Evolutionary conservation across 53 echinoderm and acorn worm species (phyloP).

Genomic region (Patiria pectinifera): DNA sequence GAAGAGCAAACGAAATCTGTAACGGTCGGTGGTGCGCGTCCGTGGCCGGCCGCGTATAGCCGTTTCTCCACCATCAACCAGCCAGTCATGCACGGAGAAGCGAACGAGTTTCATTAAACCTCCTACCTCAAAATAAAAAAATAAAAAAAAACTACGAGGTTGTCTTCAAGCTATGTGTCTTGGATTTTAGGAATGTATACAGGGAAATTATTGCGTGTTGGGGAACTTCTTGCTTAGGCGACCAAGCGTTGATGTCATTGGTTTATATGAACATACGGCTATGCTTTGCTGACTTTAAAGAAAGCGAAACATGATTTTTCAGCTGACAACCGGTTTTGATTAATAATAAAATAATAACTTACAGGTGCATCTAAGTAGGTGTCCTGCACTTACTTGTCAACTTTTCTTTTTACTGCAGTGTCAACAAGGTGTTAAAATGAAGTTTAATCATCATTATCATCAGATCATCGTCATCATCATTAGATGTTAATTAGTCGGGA

Average conservation of each 20-base stretch:
- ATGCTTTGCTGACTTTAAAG: not conserved
- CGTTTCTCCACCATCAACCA: conserved; percentile 41
- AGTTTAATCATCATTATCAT: not conserved
- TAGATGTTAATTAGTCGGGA: not conserved
- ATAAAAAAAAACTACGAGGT: not conserved
- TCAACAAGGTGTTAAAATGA: not conserved
- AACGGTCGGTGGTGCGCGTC: conserved; percentile 44
- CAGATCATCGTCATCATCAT: not conserved
- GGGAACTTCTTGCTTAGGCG: conserved; percentile 22
- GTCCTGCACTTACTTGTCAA: not conserved
- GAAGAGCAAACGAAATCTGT: conserved; percentile 68
- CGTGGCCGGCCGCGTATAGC: conserved; percentile 20
- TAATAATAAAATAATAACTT: conserved; percentile 22
- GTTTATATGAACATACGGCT: conserved; percentile 19
- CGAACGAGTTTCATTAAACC: conserved; percentile 13
- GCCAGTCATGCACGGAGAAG: conserved; percentile 34
- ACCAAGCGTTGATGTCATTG: conserved; percentile 15
- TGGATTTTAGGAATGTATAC: conserved; percentile 39
- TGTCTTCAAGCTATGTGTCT: not conserved
- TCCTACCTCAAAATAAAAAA: not conserved
- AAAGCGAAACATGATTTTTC: conserved; percentile 24
- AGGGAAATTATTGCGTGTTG: conserved; percentile 42
- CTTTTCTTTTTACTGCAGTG: not conserved
- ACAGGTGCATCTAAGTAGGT: conserved; percentile 20
- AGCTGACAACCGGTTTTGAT: not conserved